These are phyloP conservation scores for Cryptosula pallasiana DNA, from an alignment of 2,888 invertebrate genomes.

Conservation along the genomic window DNA sequence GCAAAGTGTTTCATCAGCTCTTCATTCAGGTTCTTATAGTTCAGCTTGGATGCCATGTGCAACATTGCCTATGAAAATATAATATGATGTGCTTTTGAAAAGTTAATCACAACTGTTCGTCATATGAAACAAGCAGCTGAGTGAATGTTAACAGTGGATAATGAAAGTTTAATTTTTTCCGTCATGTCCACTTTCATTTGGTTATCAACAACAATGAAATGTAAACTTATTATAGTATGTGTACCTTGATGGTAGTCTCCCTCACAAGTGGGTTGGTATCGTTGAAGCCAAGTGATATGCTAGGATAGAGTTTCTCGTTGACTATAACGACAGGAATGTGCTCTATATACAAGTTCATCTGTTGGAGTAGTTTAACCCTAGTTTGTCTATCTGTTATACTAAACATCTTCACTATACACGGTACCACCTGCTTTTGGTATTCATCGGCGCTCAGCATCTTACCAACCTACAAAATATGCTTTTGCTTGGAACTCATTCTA, in stretches of 20 bases:
- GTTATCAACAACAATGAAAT: too few relatives aligned
- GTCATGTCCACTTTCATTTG: too few relatives aligned
- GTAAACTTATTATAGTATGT: constrained; percentile 29
- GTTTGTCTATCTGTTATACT: constrained; percentile 93
- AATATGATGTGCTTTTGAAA: background rate
- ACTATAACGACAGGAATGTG: constrained; percentile 62
- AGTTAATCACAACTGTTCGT: too few relatives aligned
- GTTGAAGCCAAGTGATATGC: constrained; percentile 82
- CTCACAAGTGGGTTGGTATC: constrained; percentile 95
- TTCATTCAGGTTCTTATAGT: constrained; percentile 93
- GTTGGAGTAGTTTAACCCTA: constrained; percentile 84
- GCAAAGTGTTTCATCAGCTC: constrained; percentile 95
- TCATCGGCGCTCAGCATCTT: constrained; percentile 81
- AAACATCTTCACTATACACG: constrained; percentile 93
- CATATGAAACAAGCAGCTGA: too few relatives aligned
- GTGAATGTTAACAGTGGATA: too few relatives aligned
- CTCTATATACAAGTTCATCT: constrained; percentile 76
- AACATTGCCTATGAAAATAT: constrained; percentile 69
- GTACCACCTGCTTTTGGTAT: constrained; percentile 92
- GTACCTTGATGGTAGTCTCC: constrained; percentile 91
- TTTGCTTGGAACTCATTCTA: too few relatives aligned
- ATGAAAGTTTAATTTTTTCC: too few relatives aligned
- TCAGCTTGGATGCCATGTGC: constrained; percentile 88
- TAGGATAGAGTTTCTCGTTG: constrained; percentile 70
- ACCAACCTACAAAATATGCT: constrained; percentile 80